Base-by-base conservation (phyloP, 2,113 vertebrate species). In the Haplochromis burtoni region DNA sequence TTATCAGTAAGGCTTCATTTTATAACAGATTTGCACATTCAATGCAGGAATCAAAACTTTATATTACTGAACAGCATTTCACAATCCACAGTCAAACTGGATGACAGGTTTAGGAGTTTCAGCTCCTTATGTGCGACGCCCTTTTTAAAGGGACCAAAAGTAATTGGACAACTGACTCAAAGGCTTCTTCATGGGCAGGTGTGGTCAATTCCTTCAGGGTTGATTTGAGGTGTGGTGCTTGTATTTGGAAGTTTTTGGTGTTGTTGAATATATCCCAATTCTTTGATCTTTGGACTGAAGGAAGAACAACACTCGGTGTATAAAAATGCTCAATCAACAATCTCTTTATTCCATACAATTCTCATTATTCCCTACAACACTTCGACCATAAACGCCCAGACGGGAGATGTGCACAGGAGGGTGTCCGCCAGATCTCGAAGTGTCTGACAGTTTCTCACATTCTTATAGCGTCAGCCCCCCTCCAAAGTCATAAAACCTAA, bases 381-480 rank as follows among this genome's bases (percentile, higher is more conserved):
- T 16, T 59, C 1, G 1, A 16, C 7, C 24, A 29, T 29, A 29
- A 26, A 57, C 24, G 7, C 8, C 24, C 7, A 57, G 54, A 9
- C 13, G 4, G 55, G 55, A 57, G 55, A 57, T 5, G 13, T 57
- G 24, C 0, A 57, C 24, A 57, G 24, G 24, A 59, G 24, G 13
- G 13, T 16, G 55, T 59, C 8, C 1, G 0, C 24, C 55, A 59
- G 55, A 14, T 55, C 54, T 55, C 11, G 11, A 55, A 59, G 55
- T 57, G 24, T 0, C 24, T 0, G 13, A 29, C 55, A 3, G 24
- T 59, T 59, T 29, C 55, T 57, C 24, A 9, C 24, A 0, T 57
- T 16, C 55, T 57, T 57, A 57, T 57, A 57, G 13, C 4, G 0
- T 2, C 54, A 57, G 54, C 7, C 24, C 24, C 21, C 54, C 12